A percentile compares a stretch with the other conserved stretches of the same genome.
These are phyloP conservation scores for Verasper variegatus DNA, from an alignment of 2,113 vertebrate genomes.

Conservation along the genomic window DNA sequence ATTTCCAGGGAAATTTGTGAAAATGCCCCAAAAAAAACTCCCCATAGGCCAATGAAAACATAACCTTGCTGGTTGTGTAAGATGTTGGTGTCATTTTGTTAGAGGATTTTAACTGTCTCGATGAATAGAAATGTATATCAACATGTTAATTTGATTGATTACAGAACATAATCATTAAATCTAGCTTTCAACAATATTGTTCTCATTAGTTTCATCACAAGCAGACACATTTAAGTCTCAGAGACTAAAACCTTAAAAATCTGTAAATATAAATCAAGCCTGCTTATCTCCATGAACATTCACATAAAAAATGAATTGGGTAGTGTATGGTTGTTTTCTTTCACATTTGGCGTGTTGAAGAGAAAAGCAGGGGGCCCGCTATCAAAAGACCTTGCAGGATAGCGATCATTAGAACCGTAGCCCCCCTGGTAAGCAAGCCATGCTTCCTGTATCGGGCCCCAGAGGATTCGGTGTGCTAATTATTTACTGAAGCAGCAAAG, in stretches of 20 bases:
- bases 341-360: constrained; percentile 22
- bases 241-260: constrained; percentile 35
- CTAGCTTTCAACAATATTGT: background rate
- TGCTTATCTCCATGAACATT: constrained; percentile 32
- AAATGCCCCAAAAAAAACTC: no score
- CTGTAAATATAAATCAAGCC: constrained; percentile 10
- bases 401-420: constrained; percentile 76
- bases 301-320: constrained; percentile 36
- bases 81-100: no score
- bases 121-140: no score
- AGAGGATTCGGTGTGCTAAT: constrained; percentile 80
- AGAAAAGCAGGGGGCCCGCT: constrained; percentile 19
- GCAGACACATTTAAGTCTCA: background rate
- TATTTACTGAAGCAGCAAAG: constrained; percentile 84
- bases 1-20: no score
- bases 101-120: no score
- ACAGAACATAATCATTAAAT: constrained; percentile 9
- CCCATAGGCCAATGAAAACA: no score
- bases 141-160: background rate
- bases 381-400: constrained; percentile 66
- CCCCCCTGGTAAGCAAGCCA: constrained; percentile 71
- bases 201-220: background rate
- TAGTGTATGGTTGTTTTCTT: constrained; percentile 26
- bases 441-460: constrained; percentile 77
- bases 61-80: no score